Evolutionary conservation across 2,797 vertebrate genomes (phyloP).

Genomic region (Psittacula derbiana): DNA sequence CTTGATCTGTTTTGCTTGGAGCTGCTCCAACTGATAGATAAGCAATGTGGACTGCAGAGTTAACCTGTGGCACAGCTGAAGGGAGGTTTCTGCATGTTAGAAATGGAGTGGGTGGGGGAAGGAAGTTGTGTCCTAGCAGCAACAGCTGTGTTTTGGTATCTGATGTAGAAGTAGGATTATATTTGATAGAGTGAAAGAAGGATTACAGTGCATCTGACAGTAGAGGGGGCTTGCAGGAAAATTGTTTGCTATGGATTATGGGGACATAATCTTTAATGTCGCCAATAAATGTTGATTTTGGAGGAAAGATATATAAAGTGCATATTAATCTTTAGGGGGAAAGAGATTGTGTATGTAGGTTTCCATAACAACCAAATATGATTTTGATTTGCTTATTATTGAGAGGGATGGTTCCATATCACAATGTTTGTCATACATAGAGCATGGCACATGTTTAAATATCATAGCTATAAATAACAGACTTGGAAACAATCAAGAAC

Average conservation of each 20-base stretch:
- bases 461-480: background rate
- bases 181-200: conserved; percentile 41
- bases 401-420: background rate
- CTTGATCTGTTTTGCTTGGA: background rate
- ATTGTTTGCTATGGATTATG: conserved; percentile 52
- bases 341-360: background rate
- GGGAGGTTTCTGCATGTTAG: background rate
- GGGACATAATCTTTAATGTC: conserved; percentile 50
- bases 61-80: background rate
- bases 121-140: background rate
- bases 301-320: background rate
- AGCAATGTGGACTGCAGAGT: background rate
- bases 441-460: background rate
- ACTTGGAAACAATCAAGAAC: background rate
- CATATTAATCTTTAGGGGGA: background rate
- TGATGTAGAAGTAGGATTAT: conserved; percentile 52
- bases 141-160: conserved; percentile 25
- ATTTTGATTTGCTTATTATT: conserved; percentile 5
- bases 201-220: conserved; percentile 58
- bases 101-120: background rate
- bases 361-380: background rate
- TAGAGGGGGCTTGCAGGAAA: conserved; percentile 36
- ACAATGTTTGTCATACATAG: background rate
- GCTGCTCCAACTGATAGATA: background rate
- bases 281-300: conserved; percentile 27